Percentiles rank a stretch among this genome's conserved stretches.
Evolutionary conservation across 2,113 vertebrate genomes (phyloP).

Genomic region (Brevimyrus niger): DNA sequence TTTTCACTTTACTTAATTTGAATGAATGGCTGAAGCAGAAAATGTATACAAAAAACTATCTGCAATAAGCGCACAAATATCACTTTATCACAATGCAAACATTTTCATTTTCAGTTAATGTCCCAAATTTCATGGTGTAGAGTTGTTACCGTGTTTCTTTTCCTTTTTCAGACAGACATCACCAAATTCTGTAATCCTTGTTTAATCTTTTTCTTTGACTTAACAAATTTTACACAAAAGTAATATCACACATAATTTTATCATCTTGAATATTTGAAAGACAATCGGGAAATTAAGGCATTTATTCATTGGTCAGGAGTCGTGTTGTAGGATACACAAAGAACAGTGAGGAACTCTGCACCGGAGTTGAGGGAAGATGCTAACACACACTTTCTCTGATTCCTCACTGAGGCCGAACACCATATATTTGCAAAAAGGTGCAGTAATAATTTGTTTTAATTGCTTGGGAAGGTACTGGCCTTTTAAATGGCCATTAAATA

Average conservation of each 20-base stretch:
- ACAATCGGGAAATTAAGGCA: background rate
- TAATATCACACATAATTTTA: background rate
- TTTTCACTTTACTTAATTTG: background rate
- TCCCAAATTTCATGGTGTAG: slow-evolving; percentile 57
- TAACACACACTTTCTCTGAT: background rate
- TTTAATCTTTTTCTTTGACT: slow-evolving; percentile 46
- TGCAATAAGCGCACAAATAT: slow-evolving; percentile 33
- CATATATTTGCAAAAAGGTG: background rate
- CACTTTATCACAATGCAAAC: slow-evolving; percentile 66
- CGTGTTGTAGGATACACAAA: background rate
- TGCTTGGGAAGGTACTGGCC: background rate
- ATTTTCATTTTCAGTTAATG: slow-evolving; percentile 53
- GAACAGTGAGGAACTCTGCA: background rate
- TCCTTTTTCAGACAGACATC: slow-evolving; percentile 32
- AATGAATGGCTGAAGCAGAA: background rate
- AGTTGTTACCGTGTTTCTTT: slow-evolving; percentile 70
- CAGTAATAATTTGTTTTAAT: background rate
- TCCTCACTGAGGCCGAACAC: background rate
- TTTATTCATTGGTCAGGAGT: background rate
- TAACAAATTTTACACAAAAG: background rate
- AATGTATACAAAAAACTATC: background rate
- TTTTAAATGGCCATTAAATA: background rate
- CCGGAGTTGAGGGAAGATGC: background rate
- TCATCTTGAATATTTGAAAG: background rate
- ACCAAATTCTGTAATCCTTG: slow-evolving; percentile 45